Base-by-base conservation (phyloP, 2,797 vertebrate species). In the Sphaeramia orbicularis region DNA sequence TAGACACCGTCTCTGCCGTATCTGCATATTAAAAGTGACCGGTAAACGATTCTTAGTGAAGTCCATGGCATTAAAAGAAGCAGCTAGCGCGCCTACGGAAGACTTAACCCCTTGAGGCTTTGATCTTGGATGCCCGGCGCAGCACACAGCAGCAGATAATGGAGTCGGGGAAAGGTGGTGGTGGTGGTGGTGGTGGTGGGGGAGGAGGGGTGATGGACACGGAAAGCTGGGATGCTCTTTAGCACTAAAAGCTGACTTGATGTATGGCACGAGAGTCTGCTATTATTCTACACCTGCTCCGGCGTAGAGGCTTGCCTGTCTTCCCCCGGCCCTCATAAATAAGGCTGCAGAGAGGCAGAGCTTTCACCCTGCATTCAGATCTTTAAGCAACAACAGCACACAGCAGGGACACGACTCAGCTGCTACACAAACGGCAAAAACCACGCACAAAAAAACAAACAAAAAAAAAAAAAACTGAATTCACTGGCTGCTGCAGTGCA, bases 211-310 rank as follows among this genome's bases (percentile, higher is more conserved):
- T 61, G 79, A 80, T 38, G 50, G 80, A 78, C 63, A 24, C 13
- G 56, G 71, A 68, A 81, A 76, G 65, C 85, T 58, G 10, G 38
- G 58, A 60, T 48, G 60, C 83, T 83, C 80, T 80, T 86, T 78
- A 81, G 74, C 65, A 79, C 77, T 84, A 85, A 89, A 84, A 87
- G 83, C 82, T 77, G 79, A 83, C 83, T 89, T 89, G 89, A 90
- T 81, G 75, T 86, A 92, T 80, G 78, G 78, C 35, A 43, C n/a
- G 1, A 1, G 2, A 47, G 56, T 67, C 27, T 6, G 74, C 85
- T 83, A 83, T 89, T 87, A 90, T 81, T 90, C 85, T 78, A 74
- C 76, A 85, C 67, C 84, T 85, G 85, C 82, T 75, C 61, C 53
- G 12, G 27, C 38, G 41, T 70, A 84, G 81, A 57, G 74, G 72